Evolutionary conservation across 2,113 vertebrate species (phyloP), one percentile per base, ranked within the genome.

Genomic region (Mesitornis unicolor): DNA sequence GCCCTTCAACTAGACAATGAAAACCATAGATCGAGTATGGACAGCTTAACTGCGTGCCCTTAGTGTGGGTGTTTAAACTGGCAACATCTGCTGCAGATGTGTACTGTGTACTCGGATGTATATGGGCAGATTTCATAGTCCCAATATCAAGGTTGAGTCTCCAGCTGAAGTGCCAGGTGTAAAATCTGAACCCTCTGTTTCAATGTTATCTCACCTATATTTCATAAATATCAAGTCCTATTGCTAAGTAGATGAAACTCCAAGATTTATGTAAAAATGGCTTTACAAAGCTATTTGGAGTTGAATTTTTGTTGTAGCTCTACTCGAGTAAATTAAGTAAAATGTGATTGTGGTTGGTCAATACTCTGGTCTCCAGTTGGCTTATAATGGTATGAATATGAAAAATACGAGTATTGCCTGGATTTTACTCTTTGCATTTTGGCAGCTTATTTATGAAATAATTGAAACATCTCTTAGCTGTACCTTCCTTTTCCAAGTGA

Each of bases 401-500:
- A 95, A 64, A 68, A 81, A 53, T 89, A 78, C 50, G 77, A 63
- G 28, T 67, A 28, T 75, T 88, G 68, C 43, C 64, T 88, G 61
- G 28, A 81, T 88, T 90, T 93, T 92, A 51, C 47, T 90, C 51
- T 85, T 88, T 89, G 56, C 48, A 68, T 94, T 92, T 92, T 95
- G 71, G 42, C 79, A 93, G 47, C 47, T 51, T 83, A n/a, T 83
- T 89, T 64, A 74, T 84, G 28, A 93, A 87, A 54, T 77, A 87
- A 71, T 65, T 93, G 54, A 89, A 95, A 79, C 2, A 5, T 90
- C 82, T 83, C 74, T 53, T 83, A 81, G 84, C 80, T 89, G 48
- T 80, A 51, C 75, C 93, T 95, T 83, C 89, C 57, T 88, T 97
- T 97, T 97, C 97, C 94, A 96, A 97, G 78, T 94, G 91, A 75